phyloP scores from a whole-genome alignment of 2,888 invertebrate species.

The Rutpela maculata region DNA sequence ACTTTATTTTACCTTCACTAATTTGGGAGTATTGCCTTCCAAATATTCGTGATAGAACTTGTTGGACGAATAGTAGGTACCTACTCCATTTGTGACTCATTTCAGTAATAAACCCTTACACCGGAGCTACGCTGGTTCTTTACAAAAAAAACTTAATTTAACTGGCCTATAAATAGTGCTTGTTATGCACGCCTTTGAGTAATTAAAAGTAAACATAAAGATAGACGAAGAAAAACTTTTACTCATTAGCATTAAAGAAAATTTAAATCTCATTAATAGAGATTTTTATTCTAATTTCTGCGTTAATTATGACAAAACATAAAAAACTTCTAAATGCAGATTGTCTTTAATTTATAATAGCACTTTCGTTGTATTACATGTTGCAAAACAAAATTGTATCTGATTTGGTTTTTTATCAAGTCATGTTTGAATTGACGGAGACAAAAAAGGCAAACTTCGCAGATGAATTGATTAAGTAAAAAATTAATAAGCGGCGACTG shows the following conservation, averaged over 20 bases:
- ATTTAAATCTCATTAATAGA: neutral
- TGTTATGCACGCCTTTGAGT: neutral
- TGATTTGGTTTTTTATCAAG: conserved; percentile 41
- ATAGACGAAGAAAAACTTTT: neutral
- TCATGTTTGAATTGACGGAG: conserved; percentile 38
- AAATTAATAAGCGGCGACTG: conserved; percentile 48
- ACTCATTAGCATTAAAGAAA: neutral
- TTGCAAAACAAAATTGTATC: conserved; percentile 42
- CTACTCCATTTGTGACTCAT: too few species aligned
- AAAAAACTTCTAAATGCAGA: neutral
- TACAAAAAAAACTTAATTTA: too few species aligned
- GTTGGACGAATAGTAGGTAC: too few species aligned
- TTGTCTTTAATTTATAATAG: neutral
- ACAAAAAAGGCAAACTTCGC: conserved; percentile 38
- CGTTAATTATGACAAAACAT: neutral
- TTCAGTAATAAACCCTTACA: too few species aligned
- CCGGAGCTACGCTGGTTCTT: too few species aligned
- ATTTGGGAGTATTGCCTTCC: too few species aligned
- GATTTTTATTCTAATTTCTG: neutral
- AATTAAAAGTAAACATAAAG: neutral
- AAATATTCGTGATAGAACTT: too few species aligned
- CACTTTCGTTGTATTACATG: conserved; percentile 17
- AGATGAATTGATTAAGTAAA: conserved; percentile 43
- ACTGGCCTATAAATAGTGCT: too few species aligned
- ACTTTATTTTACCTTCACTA: too few species aligned